Evolutionary conservation across 2,888 invertebrate genomes (phyloP).

Genomic region (Andrena minutula): DNA sequence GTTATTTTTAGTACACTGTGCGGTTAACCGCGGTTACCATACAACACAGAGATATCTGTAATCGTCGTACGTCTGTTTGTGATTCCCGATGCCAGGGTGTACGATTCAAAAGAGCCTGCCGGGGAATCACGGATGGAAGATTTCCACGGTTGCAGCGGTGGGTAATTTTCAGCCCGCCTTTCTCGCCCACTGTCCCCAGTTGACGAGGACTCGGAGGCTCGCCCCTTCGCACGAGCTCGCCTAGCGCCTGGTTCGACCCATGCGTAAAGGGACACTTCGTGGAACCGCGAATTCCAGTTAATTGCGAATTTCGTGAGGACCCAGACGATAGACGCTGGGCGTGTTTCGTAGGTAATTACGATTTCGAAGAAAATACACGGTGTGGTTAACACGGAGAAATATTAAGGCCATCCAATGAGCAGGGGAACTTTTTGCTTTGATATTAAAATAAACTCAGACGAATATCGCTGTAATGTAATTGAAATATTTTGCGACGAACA

Average conservation of each 20-base stretch:
- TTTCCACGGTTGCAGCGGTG: conserved; percentile 19
- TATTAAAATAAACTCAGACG: too few species aligned
- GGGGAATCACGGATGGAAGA: conserved; percentile 41
- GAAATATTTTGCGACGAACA: too few species aligned
- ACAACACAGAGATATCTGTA: conserved; percentile 64
- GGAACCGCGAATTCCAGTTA: neutral
- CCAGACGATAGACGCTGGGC: neutral
- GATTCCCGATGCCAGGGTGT: conserved; percentile 58
- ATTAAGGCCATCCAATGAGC: neutral
- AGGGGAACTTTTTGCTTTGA: too few species aligned
- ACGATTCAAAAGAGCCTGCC: conserved; percentile 39
- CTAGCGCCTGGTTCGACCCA: neutral
- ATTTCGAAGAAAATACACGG: neutral
- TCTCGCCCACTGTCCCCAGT: neutral
- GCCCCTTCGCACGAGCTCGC: neutral
- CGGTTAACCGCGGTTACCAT: conserved; percentile 60
- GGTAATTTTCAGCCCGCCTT: neutral
- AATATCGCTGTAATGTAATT: too few species aligned
- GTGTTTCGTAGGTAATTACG: neutral
- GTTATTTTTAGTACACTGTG: conserved; percentile 70
- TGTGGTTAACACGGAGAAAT: neutral
- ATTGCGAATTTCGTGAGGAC: conserved; percentile 3
- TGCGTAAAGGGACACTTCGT: neutral
- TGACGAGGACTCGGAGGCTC: neutral
- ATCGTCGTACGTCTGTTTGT: conserved; percentile 61